Evolutionary conservation across 1,140 invertebrate genomes (phyloP).

Genomic region (Drosophila tristis): DNA sequence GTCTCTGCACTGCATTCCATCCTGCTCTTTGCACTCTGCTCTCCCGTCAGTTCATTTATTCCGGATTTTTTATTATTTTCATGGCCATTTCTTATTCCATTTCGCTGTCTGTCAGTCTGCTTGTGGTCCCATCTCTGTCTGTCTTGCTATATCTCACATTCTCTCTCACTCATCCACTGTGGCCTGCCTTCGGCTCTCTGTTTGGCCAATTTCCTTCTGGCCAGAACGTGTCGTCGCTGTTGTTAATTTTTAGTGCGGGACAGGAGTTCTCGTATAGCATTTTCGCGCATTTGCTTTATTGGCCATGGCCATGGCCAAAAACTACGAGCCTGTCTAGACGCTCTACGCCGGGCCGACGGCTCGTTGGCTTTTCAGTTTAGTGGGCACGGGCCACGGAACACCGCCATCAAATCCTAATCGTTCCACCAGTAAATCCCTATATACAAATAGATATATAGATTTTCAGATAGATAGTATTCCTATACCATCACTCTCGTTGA

Average conservation of each 20-base stretch:
- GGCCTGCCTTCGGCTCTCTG: conserved; percentile 44
- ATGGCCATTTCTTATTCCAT: conserved; percentile 52
- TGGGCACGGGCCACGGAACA: not conserved
- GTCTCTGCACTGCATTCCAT: conserved; percentile 1
- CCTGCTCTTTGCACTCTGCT: not conserved
- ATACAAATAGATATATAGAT: no score
- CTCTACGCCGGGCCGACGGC: conserved; percentile 22
- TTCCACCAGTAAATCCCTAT: conserved; percentile 16
- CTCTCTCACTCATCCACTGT: not conserved
- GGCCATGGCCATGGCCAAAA: conserved; percentile 71
- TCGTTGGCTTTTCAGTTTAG: conserved; percentile 27
- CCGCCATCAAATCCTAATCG: not conserved
- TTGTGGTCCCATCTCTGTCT: conserved; percentile 7
- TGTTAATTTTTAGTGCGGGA: conserved; percentile 75
- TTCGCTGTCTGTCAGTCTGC: conserved; percentile 41
- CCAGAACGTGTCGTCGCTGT: conserved; percentile 69
- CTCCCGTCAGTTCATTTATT: conserved; percentile 28
- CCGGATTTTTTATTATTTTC: conserved; percentile 32
- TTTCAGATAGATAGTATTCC: conserved; percentile 3
- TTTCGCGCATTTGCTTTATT: conserved; percentile 77
- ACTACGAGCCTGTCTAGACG: conserved; percentile 61
- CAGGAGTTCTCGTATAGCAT: conserved; percentile 22
- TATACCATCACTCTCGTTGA: conserved; percentile 9
- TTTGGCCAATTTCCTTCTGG: conserved; percentile 34
- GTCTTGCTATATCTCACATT: conserved; percentile 3